Percentiles rank a stretch among this genome's conserved stretches.
These are phyloP conservation scores for Augochlorella aurata DNA, from an alignment of 2,888 invertebrate genomes.

Conservation along the genomic window DNA sequence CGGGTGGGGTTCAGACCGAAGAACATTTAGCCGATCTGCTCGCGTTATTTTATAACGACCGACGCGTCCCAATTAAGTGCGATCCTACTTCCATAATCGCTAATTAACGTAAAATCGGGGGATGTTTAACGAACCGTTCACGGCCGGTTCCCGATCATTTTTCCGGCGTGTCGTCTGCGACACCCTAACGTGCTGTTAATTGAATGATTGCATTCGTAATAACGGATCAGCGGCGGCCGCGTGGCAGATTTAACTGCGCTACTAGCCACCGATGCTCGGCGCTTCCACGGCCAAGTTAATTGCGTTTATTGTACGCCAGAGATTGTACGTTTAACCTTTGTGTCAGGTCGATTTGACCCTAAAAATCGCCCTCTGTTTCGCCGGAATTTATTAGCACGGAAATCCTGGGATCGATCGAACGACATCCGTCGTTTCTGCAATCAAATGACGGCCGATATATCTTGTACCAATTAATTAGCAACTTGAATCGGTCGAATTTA, in stretches of 20 bases:
- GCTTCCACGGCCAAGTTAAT: background rate
- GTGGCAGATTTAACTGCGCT: conserved; percentile 13
- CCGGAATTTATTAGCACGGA: background rate
- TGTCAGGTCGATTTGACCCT: background rate
- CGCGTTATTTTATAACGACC: conserved; percentile 55
- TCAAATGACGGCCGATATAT: background rate
- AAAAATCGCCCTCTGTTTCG: background rate
- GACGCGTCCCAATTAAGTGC: conserved; percentile 44
- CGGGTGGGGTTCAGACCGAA: conserved; percentile 6
- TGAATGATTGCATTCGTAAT: conserved; percentile 38
- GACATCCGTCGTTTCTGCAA: background rate
- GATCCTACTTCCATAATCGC: conserved; percentile 60
- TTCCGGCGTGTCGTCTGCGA: conserved; percentile 15
- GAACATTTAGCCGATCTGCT: conserved; percentile 51
- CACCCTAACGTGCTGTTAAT: conserved; percentile 38
- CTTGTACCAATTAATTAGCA: too few species aligned
- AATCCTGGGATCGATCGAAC: background rate
- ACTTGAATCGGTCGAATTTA: background rate
- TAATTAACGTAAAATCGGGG: conserved; percentile 56
- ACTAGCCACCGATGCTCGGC: conserved; percentile 27
- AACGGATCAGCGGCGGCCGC: background rate
- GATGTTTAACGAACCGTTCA: conserved; percentile 50
- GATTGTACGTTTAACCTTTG: background rate
- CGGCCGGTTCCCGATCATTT: conserved; percentile 19
- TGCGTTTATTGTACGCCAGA: background rate